These are phyloP conservation scores for Periophthalmodon schlosseri DNA, from an alignment of 2,113 vertebrate species.

Conservation along the genomic window DNA sequence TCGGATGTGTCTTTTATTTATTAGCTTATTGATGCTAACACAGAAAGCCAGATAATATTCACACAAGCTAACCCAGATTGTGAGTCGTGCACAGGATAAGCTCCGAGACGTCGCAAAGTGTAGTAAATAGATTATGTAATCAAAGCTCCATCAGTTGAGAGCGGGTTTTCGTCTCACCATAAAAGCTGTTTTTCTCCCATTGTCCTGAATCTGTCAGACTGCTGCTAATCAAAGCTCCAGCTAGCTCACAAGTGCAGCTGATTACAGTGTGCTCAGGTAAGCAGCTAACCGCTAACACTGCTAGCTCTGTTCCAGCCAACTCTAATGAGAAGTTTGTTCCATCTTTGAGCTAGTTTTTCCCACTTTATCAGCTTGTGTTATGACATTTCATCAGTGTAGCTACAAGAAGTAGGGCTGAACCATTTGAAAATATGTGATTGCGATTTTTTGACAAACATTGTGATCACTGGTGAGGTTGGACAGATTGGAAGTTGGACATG, in stretches of 20 bases:
- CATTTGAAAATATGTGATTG: no score
- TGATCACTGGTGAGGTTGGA: no score
- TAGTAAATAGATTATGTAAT: slow-evolving; percentile 12
- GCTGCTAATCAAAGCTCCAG: not conserved
- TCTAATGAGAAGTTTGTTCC: not conserved
- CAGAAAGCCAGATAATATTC: not conserved
- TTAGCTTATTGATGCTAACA: not conserved
- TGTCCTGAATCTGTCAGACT: slow-evolving; percentile 2
- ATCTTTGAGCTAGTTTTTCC: not conserved
- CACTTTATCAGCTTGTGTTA: no score
- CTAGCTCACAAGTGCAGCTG: not conserved
- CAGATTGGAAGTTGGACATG: no score
- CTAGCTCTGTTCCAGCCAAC: not conserved
- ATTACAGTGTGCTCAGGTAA: not conserved
- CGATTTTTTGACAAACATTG: no score
- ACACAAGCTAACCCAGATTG: not conserved
- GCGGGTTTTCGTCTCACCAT: not conserved
- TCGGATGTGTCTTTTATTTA: not conserved
- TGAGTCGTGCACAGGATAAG: no score
- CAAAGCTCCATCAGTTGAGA: not conserved
- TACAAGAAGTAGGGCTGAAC: no score
- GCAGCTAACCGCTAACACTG: not conserved
- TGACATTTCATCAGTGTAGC: no score
- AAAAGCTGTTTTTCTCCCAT: not conserved
- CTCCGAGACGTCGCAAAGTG: not conserved